phyloP scores from a whole-genome alignment of 2,888 invertebrate species.

The Acronicta alni region DNA sequence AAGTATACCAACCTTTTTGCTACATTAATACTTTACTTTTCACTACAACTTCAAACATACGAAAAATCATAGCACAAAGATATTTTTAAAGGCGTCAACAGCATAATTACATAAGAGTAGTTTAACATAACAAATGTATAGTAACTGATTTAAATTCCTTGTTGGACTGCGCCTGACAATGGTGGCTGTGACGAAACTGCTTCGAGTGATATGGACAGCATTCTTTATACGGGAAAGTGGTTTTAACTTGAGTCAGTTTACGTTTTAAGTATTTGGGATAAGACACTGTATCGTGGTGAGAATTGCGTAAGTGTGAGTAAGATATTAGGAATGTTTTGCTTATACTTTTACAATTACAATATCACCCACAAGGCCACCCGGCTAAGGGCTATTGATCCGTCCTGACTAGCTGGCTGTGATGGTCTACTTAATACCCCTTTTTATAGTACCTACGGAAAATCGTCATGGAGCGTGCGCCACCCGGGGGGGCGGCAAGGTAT shows the following conservation, averaged over 20 bases:
- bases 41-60: background rate
- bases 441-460: too few relatives aligned
- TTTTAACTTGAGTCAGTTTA: conserved; percentile 14
- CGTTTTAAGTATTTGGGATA: conserved; percentile 21
- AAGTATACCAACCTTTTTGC: background rate
- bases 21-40: background rate
- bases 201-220: conserved; percentile 50
- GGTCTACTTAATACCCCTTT: too few relatives aligned
- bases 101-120: conserved; percentile 42
- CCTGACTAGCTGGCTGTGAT: too few relatives aligned
- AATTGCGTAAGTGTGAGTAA: background rate
- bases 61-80: conserved; percentile 14
- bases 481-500: too few relatives aligned
- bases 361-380: too few relatives aligned
- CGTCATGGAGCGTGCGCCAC: too few relatives aligned
- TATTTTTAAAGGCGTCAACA: conserved; percentile 18
- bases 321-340: too few relatives aligned
- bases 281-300: conserved; percentile 3
- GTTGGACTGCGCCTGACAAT: conserved; percentile 41
- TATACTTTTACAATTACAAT: too few relatives aligned
- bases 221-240: conserved; percentile 57
- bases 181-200: conserved; percentile 41
- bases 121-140: conserved; percentile 49
- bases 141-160: conserved; percentile 60
- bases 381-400: too few relatives aligned